A percentile compares a stretch with the other conserved stretches of the same genome.
Evolutionary conservation across 2,888 invertebrate species (phyloP).

Genomic region (Tachina grossa): DNA sequence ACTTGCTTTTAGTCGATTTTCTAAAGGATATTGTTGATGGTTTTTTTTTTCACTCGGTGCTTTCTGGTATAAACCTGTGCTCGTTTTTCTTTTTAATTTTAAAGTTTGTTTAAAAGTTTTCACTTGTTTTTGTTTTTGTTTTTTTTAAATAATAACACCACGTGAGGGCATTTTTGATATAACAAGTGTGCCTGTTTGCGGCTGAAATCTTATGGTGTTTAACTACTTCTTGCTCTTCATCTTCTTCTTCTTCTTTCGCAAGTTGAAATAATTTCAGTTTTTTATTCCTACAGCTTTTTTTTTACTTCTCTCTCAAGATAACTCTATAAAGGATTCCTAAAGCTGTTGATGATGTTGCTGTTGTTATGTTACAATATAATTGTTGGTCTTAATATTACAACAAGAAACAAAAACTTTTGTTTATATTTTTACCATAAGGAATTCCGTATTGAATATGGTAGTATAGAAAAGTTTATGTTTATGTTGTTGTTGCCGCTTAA

Average conservation of each 20-base stretch:
- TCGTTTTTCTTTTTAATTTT: slow-evolving; percentile 45
- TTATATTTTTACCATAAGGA: slow-evolving; percentile 24
- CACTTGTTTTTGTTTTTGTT: slow-evolving; percentile 11
- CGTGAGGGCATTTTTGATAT: slow-evolving; percentile 18
- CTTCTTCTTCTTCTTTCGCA: neutral
- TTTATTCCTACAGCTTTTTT: slow-evolving; percentile 22
- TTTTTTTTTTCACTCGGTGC: neutral
- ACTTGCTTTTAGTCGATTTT: slow-evolving; percentile 18
- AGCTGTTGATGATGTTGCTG: slow-evolving; percentile 32
- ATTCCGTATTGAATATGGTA: slow-evolving; percentile 12
- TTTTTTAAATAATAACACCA: slow-evolving; percentile 22
- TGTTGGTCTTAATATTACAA: neutral
- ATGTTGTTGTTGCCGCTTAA: slow-evolving; percentile 21
- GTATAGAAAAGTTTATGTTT: slow-evolving; percentile 2
- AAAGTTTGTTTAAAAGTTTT: slow-evolving; percentile 60
- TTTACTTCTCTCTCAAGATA: slow-evolving; percentile 40
- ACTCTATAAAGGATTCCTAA: slow-evolving; percentile 8
- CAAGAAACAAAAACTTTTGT: slow-evolving; percentile 22
- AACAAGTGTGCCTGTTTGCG: neutral
- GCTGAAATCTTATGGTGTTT: slow-evolving; percentile 22
- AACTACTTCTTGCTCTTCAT: slow-evolving; percentile 20
- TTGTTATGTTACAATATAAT: slow-evolving; percentile 10
- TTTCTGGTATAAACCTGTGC: slow-evolving; percentile 36
- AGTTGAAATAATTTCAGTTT: slow-evolving; percentile 19
- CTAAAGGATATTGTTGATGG: slow-evolving; percentile 24